Evolutionary conservation across 2,888 invertebrate species (phyloP).

Genomic region (Chrysolina haemoptera): DNA sequence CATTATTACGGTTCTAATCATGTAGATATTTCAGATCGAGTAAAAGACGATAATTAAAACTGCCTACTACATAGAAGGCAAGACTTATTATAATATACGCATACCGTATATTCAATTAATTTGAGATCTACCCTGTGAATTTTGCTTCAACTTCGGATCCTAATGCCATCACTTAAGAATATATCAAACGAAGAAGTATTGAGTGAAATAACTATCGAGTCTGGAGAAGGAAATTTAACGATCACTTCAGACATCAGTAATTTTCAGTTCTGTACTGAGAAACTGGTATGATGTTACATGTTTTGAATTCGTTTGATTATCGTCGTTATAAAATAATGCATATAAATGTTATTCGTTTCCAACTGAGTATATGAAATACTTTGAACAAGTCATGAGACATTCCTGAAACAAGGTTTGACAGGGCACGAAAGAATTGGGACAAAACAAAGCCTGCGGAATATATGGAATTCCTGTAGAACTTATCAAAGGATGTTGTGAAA

Average conservation of each 20-base stretch:
- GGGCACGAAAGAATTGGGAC: neutral
- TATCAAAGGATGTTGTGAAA: constrained; percentile 2
- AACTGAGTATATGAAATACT: neutral
- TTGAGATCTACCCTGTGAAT: neutral
- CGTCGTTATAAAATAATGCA: neutral
- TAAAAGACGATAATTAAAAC: neutral
- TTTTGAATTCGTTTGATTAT: no score
- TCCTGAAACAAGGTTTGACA: neutral
- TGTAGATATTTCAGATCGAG: neutral
- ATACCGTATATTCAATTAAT: constrained; percentile 2
- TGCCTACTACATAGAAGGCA: neutral
- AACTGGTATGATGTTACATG: no score
- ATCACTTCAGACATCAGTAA: neutral
- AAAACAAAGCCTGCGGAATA: neutral
- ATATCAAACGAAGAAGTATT: constrained; percentile 1
- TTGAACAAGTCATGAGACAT: neutral
- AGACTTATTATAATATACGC: neutral
- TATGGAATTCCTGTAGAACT: neutral
- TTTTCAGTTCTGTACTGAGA: neutral
- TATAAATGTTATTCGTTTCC: neutral
- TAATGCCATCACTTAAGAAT: neutral
- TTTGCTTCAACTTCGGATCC: neutral
- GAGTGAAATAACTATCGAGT: neutral
- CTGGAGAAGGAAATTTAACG: neutral
- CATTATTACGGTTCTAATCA: neutral